Base-by-base conservation (phyloP, 2,888 invertebrate species). In the Oscheius sp. region DNA sequence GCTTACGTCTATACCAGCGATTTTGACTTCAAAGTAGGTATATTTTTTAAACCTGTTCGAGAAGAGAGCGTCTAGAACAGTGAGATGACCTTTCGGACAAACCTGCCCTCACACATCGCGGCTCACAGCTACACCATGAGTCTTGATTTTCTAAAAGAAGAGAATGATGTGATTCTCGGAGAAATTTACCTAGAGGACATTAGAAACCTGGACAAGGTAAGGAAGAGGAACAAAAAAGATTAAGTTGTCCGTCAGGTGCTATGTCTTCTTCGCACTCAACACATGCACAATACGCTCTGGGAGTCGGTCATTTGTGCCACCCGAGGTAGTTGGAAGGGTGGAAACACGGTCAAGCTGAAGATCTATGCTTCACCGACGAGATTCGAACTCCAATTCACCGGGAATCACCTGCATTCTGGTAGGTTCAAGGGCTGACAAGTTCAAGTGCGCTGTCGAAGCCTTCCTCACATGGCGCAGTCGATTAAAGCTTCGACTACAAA, bases 271-370 rank as follows among this genome's bases (percentile, higher is more conserved):
- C 59, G 82, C 58, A 73, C 77, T 35, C 79, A 82, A 62, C 73
- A 75, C 59, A 77, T 70, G 75, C 80, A 80, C 62, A 72, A 77
- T 11, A 78, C 73, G 68, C 51, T 80, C 1, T 82, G 82, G 82
- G 78, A 77, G 48, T 79, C 79, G 2, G 60, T 82, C 32, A n/a
- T 80, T n/a, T 74, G 77, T 10, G 76, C 76, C 76, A 76, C 77
- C n/a, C 59, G n/a, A 13, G 62, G 42, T 1, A 50, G 32, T 13
- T 74, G 70, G 70, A 51, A 66, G 48, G 73, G 72, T 13, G 50
- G 68, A 2, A 53, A 51, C 47, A 47, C 68, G 11, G 50, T 76
- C 33, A 53, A 57, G 37, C 48, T 76, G 63, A 68, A 62, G 42
- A 37, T 66, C 33, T 42, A 35, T 47, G 70, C 70, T 32, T 47